Evolutionary conservation across 2,888 invertebrate species (phyloP), one percentile per base, ranked within the genome.

Genomic region (Marronus borbonicus): DNA sequence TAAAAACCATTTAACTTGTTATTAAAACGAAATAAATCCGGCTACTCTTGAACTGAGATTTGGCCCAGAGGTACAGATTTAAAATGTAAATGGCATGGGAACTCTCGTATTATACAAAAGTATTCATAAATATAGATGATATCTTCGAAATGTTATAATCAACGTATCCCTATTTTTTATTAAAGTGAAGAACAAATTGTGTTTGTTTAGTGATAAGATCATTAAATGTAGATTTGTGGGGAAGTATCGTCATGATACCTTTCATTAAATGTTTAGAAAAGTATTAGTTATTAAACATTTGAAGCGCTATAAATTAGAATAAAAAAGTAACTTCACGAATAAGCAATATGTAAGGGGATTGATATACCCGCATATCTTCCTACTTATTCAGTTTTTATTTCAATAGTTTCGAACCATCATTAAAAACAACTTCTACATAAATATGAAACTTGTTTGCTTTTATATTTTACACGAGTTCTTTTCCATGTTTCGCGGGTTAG

Each of bases 21-120:
- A 78, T 78, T 78, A 78, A 78, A 78, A 76, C 55, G 78, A 76
- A 76, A 78, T 78, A 78, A 78, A 78, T 78, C 69, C 68, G 76
- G 58, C 78, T 49, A 68, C 58, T 74, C 58, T 36, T 28, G 52
- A 49, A 39, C 70, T 24, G 77, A 65, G 55, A 52, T 72, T 55
- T 64, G 58, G 77, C 77, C 77, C 52, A 55, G 31, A 76, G 78
- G 75, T 62, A 69, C 50, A 50, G 78, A 76, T 76, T 78, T 78
- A 62, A 78, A 78, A 78, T 78, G 78, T 78, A 76, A 78, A 78
- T 78, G 77, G 31, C 62, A 70, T 77, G 77, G 55, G 77, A 77
- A 77, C 77, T 55, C 77, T 69, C 24, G 55, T 64, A 77, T 77
- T 77, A 77, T 64, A 72, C 49, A 65, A 77, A 77, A 72, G 70